Percentiles rank a stretch among this genome's conserved stretches.
These are phyloP conservation scores for Tragelaphus scriptus DNA, from an alignment of 2,113 vertebrate species.

Conservation along the genomic window DNA sequence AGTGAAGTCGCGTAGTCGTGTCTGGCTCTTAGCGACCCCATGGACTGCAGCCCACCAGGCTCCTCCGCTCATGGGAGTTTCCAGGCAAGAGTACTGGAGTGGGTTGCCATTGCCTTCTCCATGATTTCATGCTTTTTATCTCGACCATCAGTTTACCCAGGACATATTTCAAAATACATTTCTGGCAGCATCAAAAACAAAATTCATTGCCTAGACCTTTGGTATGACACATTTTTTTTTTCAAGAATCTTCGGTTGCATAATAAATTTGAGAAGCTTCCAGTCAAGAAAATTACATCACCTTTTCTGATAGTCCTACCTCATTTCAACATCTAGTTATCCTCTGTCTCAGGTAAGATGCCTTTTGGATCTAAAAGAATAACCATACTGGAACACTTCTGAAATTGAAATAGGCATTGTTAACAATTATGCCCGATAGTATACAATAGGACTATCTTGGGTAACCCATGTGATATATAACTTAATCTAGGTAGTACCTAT, in stretches of 20 bases:
- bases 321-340: constrained; percentile 5
- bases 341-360: background rate
- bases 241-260: background rate
- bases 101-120: too few species aligned
- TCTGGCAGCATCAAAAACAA: background rate
- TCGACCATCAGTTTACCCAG: background rate
- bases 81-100: too few species aligned
- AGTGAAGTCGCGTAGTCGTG: too few species aligned
- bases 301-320: background rate
- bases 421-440: background rate
- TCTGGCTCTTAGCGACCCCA: too few species aligned
- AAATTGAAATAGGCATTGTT: background rate
- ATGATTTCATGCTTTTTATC: background rate
- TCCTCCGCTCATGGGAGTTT: too few species aligned
- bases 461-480: background rate
- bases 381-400: background rate
- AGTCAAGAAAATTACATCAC: background rate
- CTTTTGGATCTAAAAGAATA: background rate
- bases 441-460: background rate
- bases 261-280: background rate
- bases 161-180: background rate
- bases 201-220: background rate
- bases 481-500: background rate
- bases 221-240: background rate
- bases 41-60: too few species aligned